Base-by-base conservation (phyloP, 2,797 vertebrate genomes). In the Parotocinclus haroldoi region DNA sequence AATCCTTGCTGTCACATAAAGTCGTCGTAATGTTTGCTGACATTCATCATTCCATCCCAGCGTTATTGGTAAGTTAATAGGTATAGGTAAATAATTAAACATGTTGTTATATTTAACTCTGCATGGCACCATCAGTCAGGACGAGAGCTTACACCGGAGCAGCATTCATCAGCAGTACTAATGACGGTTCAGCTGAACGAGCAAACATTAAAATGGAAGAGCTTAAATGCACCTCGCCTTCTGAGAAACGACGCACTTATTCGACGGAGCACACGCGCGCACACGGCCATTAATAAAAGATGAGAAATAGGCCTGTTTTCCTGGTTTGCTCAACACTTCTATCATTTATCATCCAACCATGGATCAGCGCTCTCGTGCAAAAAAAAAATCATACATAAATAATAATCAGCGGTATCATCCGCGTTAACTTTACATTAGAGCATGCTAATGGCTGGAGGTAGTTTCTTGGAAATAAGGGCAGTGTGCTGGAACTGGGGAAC, bases 61-160 rank as follows among this genome's bases (percentile, higher is more conserved):
- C 45, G n/a, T 46, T 9, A 19, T 69, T 63, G 49, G 18, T 7
- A 7, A n/a, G 61, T 54, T 52, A 14, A 71, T 57, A 39, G 45
- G 19, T 58, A 49, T 44, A 52, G 52, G 8, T 51, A 42, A 54
- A 76, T 60, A 62, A 55, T 69, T 49, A 55, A 69, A 62, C 36
- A 36, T 38, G 1, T 7, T 13, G 12, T 36, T 69, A 7, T n/a
- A 40, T 62, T 49, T 60, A 27, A 60, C 49, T 54, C 57, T 53
- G 19, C 10, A 39, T 55, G 45, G 66, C 17, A 16, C 4, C 51
- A 55, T 56, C 58, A 11, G 52, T 62, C 58, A 69, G 14, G 10
- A 17, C 56, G 9, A 40, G 11, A 12, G 67, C 36, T 11, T 55
- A 37, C 0, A 16, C 12, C 1, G 12, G 11, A 10, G 36, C 36